Evolutionary conservation across 2,113 vertebrate species (phyloP), one percentile per base, ranked within the genome.

Genomic region (Odontesthes bonariensis): DNA sequence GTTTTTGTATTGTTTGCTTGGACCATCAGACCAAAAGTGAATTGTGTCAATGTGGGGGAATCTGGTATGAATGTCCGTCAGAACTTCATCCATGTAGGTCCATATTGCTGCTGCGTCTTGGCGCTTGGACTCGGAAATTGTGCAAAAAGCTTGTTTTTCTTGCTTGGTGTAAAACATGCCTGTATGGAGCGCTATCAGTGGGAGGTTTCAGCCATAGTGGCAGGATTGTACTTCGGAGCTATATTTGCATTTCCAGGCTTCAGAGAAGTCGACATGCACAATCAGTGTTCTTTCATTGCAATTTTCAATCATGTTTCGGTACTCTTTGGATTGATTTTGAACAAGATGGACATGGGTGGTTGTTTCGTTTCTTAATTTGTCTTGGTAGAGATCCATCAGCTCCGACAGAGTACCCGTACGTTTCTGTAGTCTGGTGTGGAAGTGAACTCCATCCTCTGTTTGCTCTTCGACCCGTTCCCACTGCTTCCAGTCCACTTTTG

Each of bases 191-290:
- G 33, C 35, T 31, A 58, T 31, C 56, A 19, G 31, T 58, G 56
- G 56, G 9, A 58, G 56, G 32, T 58, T 58, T 31, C 35, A 31
- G 35, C 56, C 56, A 58, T n/a, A 56, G 16, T 32, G 54, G 54
- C 54, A 56, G 31, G 54, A 56, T 23, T 56, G 54, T 17, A 56
- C 54, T 6, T 56, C 23, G 14, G 54, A 32, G 8, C 42, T 44
- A 44, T 54, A 54, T 20, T 54, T 54, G 9, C 52, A 54, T 54
- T 54, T 54, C 52, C 12, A 44, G 2, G 42, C 8, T 13, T 44
- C 42, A 44, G 12, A 44, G 8, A 44, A 44, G 42, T 44, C 42
- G 3, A 54, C 52, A 27, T 23, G 52, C 22, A 54, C 52, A 54
- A 54, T 54, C 23, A 54, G 20, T 54, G 27, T 32, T 23, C 23